Percentiles rank a stretch among this genome's conserved stretches.
Evolutionary conservation across 2,797 vertebrate genomes (phyloP).

Genomic region (Petrocephalus sullivani): DNA sequence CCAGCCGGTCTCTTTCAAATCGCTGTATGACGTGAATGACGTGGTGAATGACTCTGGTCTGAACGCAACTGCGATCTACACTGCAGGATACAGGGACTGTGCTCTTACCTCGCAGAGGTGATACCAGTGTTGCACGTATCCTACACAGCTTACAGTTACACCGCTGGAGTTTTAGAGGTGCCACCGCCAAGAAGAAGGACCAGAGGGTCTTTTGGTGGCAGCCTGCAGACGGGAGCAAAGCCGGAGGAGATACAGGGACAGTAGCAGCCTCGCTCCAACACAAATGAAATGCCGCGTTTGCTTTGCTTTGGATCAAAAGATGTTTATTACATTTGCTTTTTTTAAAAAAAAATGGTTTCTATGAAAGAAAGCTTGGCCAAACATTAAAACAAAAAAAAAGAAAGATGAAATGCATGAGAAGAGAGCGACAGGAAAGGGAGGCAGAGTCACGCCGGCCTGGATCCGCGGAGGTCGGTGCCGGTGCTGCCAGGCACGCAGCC

Average conservation of each 20-base stretch:
- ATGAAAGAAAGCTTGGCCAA: conserved; percentile 51
- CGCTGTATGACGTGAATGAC: background rate
- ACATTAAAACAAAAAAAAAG: conserved; percentile 42
- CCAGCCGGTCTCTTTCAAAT: background rate
- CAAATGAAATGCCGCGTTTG: background rate
- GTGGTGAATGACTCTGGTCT: background rate
- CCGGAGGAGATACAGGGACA: background rate
- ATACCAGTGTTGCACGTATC: background rate
- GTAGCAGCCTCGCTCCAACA: background rate
- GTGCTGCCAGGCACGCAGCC: background rate
- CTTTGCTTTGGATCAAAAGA: conserved; percentile 43
- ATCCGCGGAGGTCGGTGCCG: background rate
- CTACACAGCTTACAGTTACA: background rate
- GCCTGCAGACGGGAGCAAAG: background rate
- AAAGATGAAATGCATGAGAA: conserved; percentile 38
- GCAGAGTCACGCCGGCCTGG: conserved; percentile 44
- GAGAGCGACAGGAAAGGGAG: conserved; percentile 37
- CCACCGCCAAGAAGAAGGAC: background rate
- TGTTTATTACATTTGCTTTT: conserved; percentile 57
- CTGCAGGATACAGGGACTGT: background rate
- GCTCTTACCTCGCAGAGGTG: background rate
- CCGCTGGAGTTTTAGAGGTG: background rate
- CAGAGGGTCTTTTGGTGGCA: background rate
- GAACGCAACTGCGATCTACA: background rate
- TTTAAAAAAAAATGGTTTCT: conserved; percentile 39